Evolutionary conservation across 2,113 vertebrate species (phyloP), one percentile per base, ranked within the genome.

Genomic region (Gopherus evgoodei): DNA sequence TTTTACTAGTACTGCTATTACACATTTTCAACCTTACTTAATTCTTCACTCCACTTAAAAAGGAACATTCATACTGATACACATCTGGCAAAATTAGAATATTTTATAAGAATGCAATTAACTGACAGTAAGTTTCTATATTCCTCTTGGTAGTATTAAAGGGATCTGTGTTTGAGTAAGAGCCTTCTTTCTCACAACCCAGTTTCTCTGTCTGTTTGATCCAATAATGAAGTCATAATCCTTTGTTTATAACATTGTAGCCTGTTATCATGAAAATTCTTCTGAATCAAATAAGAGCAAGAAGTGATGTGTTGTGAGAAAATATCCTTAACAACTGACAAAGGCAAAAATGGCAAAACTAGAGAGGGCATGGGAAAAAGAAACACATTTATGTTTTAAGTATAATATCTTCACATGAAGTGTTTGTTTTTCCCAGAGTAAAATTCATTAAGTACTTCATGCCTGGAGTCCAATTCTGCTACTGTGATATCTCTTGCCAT

Each of bases 81-180:
- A 87, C 57, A 92, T 83, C 35, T 81, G 49, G 42, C 22, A 87
- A 92, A 29, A 50, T 0, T 0, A 84, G 42, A 78, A 1, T 31
- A 80, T 57, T 91, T 57, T 89, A 1, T 25, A 95, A 86, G 42
- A 91, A 94, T 75, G 31, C 50, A 95, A 17, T 44, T 90, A 62
- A 54, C 54, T 59, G 92, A 10, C 52, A 93, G 42, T 62, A 84
- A 35, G 83, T 50, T 35, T 24, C 38, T 49, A 25, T 84, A 84
- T 84, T 86, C 21, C n/a, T 86, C 53, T 72, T 75, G 13, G 35
- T 22, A 21, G 42, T 53, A 54, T 54, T 38, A 42, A 22, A 78
- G 81, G 90, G 52, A 17, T 22, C 47, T 11, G 9, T 53, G 35
- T 87, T 95, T 93, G 69, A 90, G 44, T 19, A 91, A 62, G 24